These are phyloP conservation scores for Drosophila greeni DNA, from an alignment of 2,888 invertebrate species.

Conservation along the genomic window DNA sequence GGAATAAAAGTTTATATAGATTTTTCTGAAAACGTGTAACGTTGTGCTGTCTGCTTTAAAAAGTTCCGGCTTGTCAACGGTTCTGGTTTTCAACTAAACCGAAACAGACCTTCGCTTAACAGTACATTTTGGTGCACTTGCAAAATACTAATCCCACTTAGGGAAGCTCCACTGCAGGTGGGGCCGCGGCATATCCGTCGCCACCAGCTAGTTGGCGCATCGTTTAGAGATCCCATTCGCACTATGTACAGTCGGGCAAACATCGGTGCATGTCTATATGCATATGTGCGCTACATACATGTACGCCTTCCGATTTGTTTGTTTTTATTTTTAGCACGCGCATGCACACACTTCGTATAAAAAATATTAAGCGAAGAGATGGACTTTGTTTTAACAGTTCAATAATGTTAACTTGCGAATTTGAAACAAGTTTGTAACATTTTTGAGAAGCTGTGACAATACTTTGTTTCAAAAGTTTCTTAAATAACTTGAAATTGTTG, in stretches of 20 bases:
- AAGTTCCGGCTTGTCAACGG: too few relatives aligned
- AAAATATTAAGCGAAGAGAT: conserved; percentile 6
- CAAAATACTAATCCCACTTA: not conserved
- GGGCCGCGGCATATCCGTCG: conserved; percentile 41
- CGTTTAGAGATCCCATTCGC: conserved; percentile 41
- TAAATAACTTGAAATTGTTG: not conserved
- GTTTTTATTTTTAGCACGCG: conserved; percentile 44
- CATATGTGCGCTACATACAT: conserved; percentile 21
- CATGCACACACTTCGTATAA: conserved; percentile 31
- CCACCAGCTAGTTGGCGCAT: conserved; percentile 45
- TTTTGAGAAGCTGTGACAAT: too few relatives aligned
- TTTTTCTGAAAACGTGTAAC: too few relatives aligned
- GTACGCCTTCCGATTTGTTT: conserved; percentile 45
- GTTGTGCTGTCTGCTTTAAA: too few relatives aligned
- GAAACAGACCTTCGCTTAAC: too few relatives aligned
- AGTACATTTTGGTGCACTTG: not conserved
- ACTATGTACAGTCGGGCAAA: conserved; percentile 41
- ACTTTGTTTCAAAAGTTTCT: not conserved
- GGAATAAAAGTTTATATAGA: not conserved
- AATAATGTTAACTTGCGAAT: not conserved
- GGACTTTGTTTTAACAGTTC: not conserved
- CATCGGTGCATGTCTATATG: conserved; percentile 24
- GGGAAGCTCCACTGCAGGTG: conserved; percentile 10
- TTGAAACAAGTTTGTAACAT: too few relatives aligned
- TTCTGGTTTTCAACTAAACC: too few relatives aligned